Base-by-base conservation (phyloP, 2,888 invertebrate genomes). In the Pyrochroa serraticornis region DNA sequence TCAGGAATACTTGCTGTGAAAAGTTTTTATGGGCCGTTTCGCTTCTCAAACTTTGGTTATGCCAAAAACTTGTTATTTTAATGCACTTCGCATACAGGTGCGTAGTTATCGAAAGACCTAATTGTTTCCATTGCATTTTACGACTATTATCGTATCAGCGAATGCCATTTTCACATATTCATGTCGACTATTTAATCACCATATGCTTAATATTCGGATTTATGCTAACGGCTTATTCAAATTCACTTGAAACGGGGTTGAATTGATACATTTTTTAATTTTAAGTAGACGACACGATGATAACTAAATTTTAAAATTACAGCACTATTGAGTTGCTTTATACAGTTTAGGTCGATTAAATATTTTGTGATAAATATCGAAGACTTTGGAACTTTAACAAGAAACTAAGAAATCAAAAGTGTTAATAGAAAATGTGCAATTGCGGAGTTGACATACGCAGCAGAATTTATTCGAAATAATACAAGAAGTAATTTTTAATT, bases 391-490 rank as follows among this genome's bases (percentile, higher is more conserved):
- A n/a, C 30, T 42, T 9, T 13, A 47, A 47, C 38, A 37, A 48
- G 3, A 22, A 22, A 22, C 22, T 22, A 3, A 5, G 22, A 22
- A 48, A 7, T 32, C 31, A 10, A 14, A 22, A 37, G 47, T 37
- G 48, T 38, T 38, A 48, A 48, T 48, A 39, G 32, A 39, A 38
- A 48, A 48, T 48, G 37, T 38, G 32, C 48, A 48, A 38, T 31
- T 48, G 38, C 37, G 37, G 38, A 48, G 30, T 48, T 13, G 14
- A 46, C 46, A 9, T 10, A 35, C 48, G 39, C 38, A 7, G 47
- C 37, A 7, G 39, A 31, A 38, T 38, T 48, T 48, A 48, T 30
- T 48, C 38, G 30, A 38, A 48, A 38, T 30, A 31, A 48, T 38
- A 48, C 48, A 32, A 48, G 48, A 36, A 6, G 36, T 14, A 35